phyloP scores from a whole-genome alignment of 2,888 invertebrate genomes.

The Alloscopus bannaensis region DNA sequence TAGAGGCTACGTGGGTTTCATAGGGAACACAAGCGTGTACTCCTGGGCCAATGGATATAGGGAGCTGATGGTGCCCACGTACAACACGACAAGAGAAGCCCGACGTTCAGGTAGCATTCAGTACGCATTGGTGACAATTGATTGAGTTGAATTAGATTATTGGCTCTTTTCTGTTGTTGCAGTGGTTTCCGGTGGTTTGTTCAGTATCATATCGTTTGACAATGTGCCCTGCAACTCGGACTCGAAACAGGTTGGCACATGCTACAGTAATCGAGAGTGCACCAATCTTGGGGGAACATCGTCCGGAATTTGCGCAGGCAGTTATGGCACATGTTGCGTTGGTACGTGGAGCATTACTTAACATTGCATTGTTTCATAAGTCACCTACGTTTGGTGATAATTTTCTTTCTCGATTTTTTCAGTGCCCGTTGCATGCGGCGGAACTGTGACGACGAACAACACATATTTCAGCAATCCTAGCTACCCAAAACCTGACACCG shows the following conservation, averaged over 20 bases:
- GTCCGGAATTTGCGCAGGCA: conserved; percentile 84
- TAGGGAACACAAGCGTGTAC: conserved; percentile 50
- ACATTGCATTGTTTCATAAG: background rate
- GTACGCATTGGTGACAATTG: too few relatives aligned
- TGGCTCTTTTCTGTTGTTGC: background rate
- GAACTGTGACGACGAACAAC: conserved; percentile 83
- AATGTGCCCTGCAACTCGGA: conserved; percentile 71
- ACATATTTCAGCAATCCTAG: conserved; percentile 89
- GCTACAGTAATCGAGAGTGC: conserved; percentile 86
- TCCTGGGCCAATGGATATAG: conserved; percentile 53
- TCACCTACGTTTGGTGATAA: background rate
- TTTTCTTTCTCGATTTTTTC: background rate
- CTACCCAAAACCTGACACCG: conserved; percentile 84
- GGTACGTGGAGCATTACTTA: conserved; percentile 83
- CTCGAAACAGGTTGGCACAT: conserved; percentile 80
- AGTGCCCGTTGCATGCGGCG: conserved; percentile 86
- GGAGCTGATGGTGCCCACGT: conserved; percentile 48
- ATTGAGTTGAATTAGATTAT: too few relatives aligned
- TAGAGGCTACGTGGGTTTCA: conserved; percentile 33
- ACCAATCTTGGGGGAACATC: conserved; percentile 82
- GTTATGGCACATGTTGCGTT: conserved; percentile 88
- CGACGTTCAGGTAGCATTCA: conserved; percentile 68
- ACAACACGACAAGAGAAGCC: conserved; percentile 67
- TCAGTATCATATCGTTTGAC: conserved; percentile 72
- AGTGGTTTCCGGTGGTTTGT: conserved; percentile 72